phyloP scores from a whole-genome alignment of 2,113 vertebrate genomes.

The Chauna torquata region DNA sequence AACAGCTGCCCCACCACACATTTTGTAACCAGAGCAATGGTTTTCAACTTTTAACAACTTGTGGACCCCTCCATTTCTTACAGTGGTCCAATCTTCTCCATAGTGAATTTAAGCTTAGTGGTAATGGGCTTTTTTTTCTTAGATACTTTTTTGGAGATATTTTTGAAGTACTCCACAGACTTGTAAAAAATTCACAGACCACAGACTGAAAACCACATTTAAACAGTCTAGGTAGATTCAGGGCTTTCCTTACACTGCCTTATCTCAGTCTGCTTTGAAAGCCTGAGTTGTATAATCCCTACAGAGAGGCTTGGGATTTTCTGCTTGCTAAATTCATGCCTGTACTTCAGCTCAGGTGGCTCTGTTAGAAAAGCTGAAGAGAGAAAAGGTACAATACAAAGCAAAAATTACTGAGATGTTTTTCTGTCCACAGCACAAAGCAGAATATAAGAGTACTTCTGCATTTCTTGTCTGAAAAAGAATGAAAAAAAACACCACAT shows the following conservation, averaged over 20 bases:
- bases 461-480: not conserved
- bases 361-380: not conserved
- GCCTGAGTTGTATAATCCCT: not conserved
- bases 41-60: not conserved
- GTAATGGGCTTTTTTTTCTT: not conserved
- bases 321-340: not conserved
- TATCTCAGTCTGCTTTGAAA: not conserved
- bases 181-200: not conserved
- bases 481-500: not conserved
- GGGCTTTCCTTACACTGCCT: not conserved
- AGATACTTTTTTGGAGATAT: not conserved
- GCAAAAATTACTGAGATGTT: not conserved
- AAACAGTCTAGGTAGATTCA: not conserved
- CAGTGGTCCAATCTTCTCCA: not conserved
- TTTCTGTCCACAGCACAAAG: not conserved
- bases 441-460: not conserved
- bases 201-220: rapidly evolving
- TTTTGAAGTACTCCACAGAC: not conserved
- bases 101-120: not conserved
- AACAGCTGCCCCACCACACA: not conserved
- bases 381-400: not conserved
- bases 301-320: not conserved
- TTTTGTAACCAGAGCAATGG: not conserved
- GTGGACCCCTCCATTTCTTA: not conserved
- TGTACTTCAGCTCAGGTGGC: not conserved